Evolutionary conservation across 2,797 vertebrate genomes (phyloP).

Genomic region (Gymnothorax javanicus): DNA sequence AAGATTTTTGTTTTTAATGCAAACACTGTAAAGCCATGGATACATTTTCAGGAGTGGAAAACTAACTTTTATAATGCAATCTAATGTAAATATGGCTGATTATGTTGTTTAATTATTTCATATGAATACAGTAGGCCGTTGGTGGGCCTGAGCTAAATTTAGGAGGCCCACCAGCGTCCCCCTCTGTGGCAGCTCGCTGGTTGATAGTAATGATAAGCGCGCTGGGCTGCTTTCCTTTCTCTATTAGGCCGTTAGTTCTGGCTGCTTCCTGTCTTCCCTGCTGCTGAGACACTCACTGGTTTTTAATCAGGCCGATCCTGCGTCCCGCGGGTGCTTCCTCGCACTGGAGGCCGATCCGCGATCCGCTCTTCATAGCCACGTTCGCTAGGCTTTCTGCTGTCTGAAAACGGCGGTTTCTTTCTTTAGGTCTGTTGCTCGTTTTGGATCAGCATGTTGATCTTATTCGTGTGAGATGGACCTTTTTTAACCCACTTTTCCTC

Average conservation of each 20-base stretch:
- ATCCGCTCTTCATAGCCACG: neutral
- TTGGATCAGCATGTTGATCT: neutral
- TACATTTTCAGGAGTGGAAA: no score
- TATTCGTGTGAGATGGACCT: neutral
- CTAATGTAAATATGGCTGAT: neutral
- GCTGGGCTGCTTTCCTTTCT: neutral
- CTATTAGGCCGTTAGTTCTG: neutral
- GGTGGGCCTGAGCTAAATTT: neutral
- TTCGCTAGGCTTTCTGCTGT: neutral
- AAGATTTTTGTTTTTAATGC: no score
- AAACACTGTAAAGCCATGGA: no score
- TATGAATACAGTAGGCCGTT: neutral
- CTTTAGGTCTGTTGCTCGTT: neutral
- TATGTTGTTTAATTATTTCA: neutral
- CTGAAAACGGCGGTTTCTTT: neutral
- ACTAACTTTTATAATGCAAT: no score
- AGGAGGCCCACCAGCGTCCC: neutral
- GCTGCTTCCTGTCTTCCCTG: neutral
- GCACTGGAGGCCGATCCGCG: neutral
- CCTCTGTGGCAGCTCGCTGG: neutral
- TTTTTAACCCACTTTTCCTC: neutral
- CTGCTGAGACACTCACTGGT: neutral
- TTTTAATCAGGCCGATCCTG: neutral
- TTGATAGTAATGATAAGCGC: neutral
- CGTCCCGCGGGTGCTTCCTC: neutral